Conservation (phyloP, 2,113 vertebrate species). For the Nothocercus nigrocapillus region DNA sequence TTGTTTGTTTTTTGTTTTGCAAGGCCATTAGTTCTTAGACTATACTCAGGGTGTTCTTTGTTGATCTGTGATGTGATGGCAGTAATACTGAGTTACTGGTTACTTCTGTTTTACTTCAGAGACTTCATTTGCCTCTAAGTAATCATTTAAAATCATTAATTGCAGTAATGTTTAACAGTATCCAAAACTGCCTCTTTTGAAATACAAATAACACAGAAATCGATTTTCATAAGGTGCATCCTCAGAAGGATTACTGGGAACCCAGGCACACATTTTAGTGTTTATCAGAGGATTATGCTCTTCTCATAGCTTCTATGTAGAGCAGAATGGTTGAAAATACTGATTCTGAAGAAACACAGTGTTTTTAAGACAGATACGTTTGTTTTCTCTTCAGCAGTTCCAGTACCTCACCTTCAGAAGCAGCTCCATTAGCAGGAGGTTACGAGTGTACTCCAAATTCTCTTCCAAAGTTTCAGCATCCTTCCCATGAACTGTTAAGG, state of each 20-base stretch:
- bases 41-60: accelerated
- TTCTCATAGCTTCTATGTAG: accelerated
- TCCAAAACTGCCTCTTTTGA: neutral
- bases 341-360: neutral
- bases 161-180: neutral
- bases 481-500: conserved; percentile 92
- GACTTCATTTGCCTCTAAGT: neutral
- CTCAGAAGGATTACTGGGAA: neutral
- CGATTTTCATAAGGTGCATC: neutral
- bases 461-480: conserved; percentile 94
- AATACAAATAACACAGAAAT: neutral
- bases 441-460: conserved; percentile 91
- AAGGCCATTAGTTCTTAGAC: neutral
- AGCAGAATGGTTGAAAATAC: neutral
- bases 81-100: neutral
- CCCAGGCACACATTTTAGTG: neutral
- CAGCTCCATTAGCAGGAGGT: conserved; percentile 76
- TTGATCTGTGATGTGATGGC: neutral
- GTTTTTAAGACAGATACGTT: neutral
- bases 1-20: neutral
- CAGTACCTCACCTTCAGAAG: conserved; percentile 88
- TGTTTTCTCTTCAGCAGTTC: conserved; percentile 81
- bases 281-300: accelerated
- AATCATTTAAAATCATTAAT: neutral
- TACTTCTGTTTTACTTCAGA: neutral